Conservation (phyloP, 2,113 vertebrate genomes). For the Pygoscelis antarcticus region DNA sequence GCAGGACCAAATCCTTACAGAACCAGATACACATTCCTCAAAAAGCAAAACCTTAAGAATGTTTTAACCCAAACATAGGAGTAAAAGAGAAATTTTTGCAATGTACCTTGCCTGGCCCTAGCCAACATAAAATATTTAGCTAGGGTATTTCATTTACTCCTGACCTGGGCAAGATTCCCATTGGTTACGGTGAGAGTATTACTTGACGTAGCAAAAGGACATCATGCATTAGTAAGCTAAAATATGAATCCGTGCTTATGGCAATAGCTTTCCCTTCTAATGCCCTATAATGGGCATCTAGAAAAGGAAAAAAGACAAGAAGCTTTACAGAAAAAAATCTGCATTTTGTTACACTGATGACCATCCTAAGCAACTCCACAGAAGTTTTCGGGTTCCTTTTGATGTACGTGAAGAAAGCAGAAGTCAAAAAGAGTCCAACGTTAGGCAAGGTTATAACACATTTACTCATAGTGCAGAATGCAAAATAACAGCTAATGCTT, state of each 20-base stretch:
- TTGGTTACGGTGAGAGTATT: background rate
- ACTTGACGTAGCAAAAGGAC: background rate
- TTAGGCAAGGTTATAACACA: background rate
- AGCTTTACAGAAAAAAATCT: constrained; percentile 26
- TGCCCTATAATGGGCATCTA: constrained; percentile 9
- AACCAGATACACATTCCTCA: background rate
- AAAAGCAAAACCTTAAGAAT: constrained; percentile 26
- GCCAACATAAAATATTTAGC: background rate
- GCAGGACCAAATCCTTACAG: background rate
- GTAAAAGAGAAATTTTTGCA: background rate
- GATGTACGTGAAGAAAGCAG: background rate
- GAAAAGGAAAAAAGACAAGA: background rate
- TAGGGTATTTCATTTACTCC: background rate
- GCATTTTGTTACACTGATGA: background rate
- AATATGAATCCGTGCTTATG: background rate
- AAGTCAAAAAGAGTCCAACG: background rate
- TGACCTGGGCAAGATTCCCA: background rate
- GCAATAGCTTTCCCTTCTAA: constrained; percentile 7
- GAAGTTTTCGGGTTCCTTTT: constrained; percentile 26
- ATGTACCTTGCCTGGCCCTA: background rate
- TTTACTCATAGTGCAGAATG: constrained; percentile 37
- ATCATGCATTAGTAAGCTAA: constrained; percentile 44
- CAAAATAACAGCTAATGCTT: constrained; percentile 22
- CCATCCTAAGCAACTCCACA: constrained; percentile 29
- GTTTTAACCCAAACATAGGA: background rate